Evolutionary conservation across 2,888 invertebrate species (phyloP), one percentile per base, ranked within the genome.

Genomic region (Agonopterix arenella): DNA sequence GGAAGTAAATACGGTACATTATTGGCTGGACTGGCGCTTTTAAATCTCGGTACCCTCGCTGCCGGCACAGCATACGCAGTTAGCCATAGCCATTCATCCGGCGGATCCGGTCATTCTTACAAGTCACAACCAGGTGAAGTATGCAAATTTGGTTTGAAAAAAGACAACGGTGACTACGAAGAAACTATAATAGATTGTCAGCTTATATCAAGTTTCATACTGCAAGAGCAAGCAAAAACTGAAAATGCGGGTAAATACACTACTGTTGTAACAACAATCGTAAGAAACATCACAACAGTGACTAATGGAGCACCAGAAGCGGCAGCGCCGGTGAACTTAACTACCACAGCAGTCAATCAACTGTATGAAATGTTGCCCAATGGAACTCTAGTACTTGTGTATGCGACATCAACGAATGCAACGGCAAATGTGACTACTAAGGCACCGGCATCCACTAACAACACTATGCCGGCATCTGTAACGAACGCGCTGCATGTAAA

Each of bases 1-100:
- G 84, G 80, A 46, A 86, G 86, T 60, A 84, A 83, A 64, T 88
- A 84, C 56, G 81, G 86, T 8, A 81, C 83, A 1, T 49, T 88
- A 38, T 57, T 88, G 45, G 73, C 86, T 45, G 86, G 86, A 41
- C 59, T 88, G 10, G 86, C 86, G 0, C 61, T 88, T 11, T 65
- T 85, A 40, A 88, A 88, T 55, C 76, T 88, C 50, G 86, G 86
- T 37, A 76, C 84, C 7, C 70, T 84, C 8, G 18, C 18, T 18
- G 68, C 70, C 5, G 78, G 71, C 16, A 68, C 73, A 10, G 68
- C 70, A 9, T 81, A 76, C 53, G 70, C 73, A 11, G 54, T 65
- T n/a, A 70, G 66, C 40, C 69, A 67, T 13, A 62, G 64, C 44
- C 61, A 65, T 38, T 57, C 59, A 5, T 47, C n/a, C n/a, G n/a